Conservation (phyloP, 2,888 invertebrate species). For the Bembecia ichneumoniformis region DNA sequence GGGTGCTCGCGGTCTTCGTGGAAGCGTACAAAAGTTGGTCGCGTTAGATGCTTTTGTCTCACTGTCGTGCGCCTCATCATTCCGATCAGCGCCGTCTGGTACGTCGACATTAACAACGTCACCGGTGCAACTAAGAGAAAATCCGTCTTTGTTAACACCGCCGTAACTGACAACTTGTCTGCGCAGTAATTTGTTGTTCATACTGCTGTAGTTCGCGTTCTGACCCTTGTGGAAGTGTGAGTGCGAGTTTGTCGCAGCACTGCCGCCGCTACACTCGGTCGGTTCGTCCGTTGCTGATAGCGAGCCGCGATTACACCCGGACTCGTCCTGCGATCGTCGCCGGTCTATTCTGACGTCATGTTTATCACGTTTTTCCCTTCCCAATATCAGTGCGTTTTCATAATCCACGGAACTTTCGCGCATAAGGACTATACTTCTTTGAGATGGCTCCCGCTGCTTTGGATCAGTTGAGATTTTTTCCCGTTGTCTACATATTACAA, state of each 20-base stretch:
- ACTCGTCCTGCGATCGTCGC: conserved; percentile 70
- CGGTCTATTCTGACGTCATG: conserved; percentile 79
- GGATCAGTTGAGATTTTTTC: conserved; percentile 31
- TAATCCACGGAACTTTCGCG: conserved; percentile 81
- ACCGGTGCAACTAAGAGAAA: conserved; percentile 53
- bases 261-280: conserved; percentile 27
- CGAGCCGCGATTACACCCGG: conserved; percentile 61
- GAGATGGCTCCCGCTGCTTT: conserved; percentile 33
- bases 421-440: conserved; percentile 47
- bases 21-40: conserved; percentile 81
- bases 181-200: conserved; percentile 73
- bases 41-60: conserved; percentile 58
- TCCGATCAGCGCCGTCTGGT: conserved; percentile 42
- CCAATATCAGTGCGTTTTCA: conserved; percentile 74
- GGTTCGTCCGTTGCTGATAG: conserved; percentile 62
- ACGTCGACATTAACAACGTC: conserved; percentile 54
- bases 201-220: conserved; percentile 74
- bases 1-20: conserved; percentile 78
- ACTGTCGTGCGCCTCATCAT: conserved; percentile 46
- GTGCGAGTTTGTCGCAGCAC: conserved; percentile 49
- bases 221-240: conserved; percentile 75
- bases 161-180: conserved; percentile 71
- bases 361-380: conserved; percentile 64
- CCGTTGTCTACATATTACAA: conserved; percentile 74
- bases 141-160: conserved; percentile 57